Percentiles rank a stretch among this genome's conserved stretches.
Evolutionary conservation across 2,888 invertebrate species (phyloP).

Genomic region (Lepidocyrtoides sp.): DNA sequence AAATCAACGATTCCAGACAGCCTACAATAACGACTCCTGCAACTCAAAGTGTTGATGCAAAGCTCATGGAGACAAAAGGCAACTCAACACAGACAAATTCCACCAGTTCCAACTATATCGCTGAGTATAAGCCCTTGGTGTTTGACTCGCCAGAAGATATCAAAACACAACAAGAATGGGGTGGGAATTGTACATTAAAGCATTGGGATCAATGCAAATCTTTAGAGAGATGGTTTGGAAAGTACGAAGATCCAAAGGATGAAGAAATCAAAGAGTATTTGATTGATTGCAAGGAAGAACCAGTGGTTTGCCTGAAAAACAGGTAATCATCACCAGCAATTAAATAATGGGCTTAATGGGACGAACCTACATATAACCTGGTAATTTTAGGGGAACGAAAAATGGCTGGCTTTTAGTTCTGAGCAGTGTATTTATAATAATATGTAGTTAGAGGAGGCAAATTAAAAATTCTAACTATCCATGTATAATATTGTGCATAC

Average conservation of each 20-base stretch:
- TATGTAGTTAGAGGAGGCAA: too few species aligned
- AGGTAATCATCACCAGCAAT: not conserved
- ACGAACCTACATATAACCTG: too few species aligned
- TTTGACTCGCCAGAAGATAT: conserved; percentile 64
- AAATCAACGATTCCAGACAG: not conserved
- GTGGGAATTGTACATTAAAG: conserved; percentile 69
- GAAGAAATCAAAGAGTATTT: conserved; percentile 54
- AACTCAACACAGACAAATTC: conserved; percentile 2
- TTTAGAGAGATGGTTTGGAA: conserved; percentile 62
- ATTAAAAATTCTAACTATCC: too few species aligned
- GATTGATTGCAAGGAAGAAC: conserved; percentile 73
- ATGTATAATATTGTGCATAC: too few species aligned
- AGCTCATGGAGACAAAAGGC: not conserved
- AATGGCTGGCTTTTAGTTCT: too few species aligned
- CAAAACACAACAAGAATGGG: conserved; percentile 76
- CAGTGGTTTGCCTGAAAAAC: conserved; percentile 77
- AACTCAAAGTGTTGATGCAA: not conserved
- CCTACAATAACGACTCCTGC: too few species aligned
- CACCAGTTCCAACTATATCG: conserved; percentile 26
- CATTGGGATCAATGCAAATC: conserved; percentile 73
- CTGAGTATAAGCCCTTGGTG: conserved; percentile 35
- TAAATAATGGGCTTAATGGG: too few species aligned
- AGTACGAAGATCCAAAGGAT: conserved; percentile 57
- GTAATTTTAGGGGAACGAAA: too few species aligned
- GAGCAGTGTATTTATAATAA: too few species aligned